A percentile compares a stretch with the other conserved stretches of the same genome.
Evolutionary conservation across 2,888 invertebrate species (phyloP).

Genomic region (Apamea epomidion): DNA sequence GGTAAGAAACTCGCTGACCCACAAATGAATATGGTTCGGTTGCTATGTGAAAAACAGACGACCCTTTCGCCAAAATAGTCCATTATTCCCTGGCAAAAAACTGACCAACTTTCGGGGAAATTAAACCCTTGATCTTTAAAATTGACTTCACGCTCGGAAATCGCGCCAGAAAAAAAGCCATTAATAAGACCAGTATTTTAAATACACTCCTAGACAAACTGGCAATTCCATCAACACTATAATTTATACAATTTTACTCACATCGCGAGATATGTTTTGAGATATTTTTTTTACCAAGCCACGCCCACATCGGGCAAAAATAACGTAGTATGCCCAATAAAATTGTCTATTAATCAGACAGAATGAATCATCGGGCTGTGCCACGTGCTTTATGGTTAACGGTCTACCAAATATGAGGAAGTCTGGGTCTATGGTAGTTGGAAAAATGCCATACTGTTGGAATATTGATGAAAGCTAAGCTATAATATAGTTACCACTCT

Average conservation of each 20-base stretch:
- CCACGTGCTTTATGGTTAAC: constrained; percentile 4
- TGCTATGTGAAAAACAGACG: background rate
- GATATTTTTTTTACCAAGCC: constrained; percentile 29
- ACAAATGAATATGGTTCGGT: background rate
- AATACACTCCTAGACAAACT: constrained; percentile 28
- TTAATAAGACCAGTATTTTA: constrained; percentile 12
- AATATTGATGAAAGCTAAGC: background rate
- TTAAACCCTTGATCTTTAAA: constrained; percentile 32
- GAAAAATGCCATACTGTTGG: constrained; percentile 43
- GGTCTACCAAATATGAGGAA: constrained; percentile 44
- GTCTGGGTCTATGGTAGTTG: constrained; percentile 13
- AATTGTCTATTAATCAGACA: constrained; percentile 26
- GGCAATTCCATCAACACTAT: constrained; percentile 26
- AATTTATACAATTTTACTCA: constrained; percentile 29
- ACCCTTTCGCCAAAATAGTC: background rate
- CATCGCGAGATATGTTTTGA: constrained; percentile 19
- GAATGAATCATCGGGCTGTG: constrained; percentile 27
- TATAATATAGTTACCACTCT: background rate
- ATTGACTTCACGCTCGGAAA: background rate
- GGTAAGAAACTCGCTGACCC: background rate
- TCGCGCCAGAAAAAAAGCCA: constrained; percentile 9
- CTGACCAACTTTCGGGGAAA: background rate
- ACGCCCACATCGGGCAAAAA: constrained; percentile 20
- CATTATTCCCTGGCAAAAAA: background rate
- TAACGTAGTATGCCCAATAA: constrained; percentile 7